A percentile compares a stretch with the other conserved stretches of the same genome.
These are phyloP conservation scores for Chionomys nivalis DNA, from an alignment of 2,113 vertebrate species.

Conservation along the genomic window DNA sequence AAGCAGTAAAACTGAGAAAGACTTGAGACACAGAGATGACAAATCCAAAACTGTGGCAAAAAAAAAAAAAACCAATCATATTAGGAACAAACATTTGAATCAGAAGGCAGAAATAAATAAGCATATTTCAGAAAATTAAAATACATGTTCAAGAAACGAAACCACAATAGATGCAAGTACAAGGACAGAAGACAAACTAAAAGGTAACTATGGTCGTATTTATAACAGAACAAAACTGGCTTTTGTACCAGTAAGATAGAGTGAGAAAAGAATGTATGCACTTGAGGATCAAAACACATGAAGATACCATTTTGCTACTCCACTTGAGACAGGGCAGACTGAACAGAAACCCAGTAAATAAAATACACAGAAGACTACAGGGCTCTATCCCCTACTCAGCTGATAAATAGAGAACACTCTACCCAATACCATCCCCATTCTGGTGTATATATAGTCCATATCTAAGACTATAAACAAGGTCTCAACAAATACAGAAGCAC, in stretches of 20 bases:
- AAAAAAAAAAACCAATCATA: neutral
- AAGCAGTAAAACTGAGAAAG: neutral
- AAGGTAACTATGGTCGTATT: neutral
- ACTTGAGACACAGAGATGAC: neutral
- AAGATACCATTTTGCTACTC: neutral
- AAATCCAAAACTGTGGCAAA: neutral
- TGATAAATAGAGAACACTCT: neutral
- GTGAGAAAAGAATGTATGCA: neutral
- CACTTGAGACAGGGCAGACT: neutral
- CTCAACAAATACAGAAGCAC: neutral
- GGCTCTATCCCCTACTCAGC: neutral
- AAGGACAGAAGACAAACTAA: neutral
- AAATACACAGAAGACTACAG: neutral
- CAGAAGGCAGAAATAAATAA: neutral
- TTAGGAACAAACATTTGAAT: neutral
- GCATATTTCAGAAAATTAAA: constrained; percentile 14
- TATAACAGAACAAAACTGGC: neutral
- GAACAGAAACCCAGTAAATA: neutral
- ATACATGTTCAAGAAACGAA: neutral
- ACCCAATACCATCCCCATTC: neutral
- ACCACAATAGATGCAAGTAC: neutral
- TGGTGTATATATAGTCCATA: neutral
- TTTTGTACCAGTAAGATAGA: neutral
- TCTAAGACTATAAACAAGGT: neutral
- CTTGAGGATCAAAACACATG: neutral